These are phyloP conservation scores for Coregonus ussuriensis DNA, from an alignment of 2,797 vertebrate genomes.

Conservation along the genomic window DNA sequence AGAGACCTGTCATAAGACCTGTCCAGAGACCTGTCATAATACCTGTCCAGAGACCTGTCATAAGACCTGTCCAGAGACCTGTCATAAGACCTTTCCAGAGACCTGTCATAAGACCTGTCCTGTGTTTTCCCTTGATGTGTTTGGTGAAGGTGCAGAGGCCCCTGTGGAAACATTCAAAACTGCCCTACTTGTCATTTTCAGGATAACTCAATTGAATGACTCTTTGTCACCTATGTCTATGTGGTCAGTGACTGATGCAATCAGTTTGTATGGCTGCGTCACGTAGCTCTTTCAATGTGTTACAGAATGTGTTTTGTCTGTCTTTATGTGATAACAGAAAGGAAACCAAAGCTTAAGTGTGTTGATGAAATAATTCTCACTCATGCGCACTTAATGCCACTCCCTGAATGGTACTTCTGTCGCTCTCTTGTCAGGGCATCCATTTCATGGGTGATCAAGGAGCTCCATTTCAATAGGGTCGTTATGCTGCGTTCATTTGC, in stretches of 20 bases:
- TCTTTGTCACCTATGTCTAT: not conserved
- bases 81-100: no score
- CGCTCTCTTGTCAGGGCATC: slow-evolving; percentile 22
- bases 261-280: not conserved
- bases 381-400: slow-evolving; percentile 31
- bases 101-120: not conserved
- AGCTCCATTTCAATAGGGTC: slow-evolving; percentile 30
- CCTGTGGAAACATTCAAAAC: not conserved
- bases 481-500: slow-evolving; percentile 10
- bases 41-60: no score
- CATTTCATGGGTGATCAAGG: slow-evolving; percentile 30
- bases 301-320: not conserved
- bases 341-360: slow-evolving; percentile 23
- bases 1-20: no score
- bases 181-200: not conserved
- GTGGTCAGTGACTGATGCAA: not conserved
- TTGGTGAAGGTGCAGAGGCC: not conserved
- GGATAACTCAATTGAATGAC: not conserved
- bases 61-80: no score
- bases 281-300: not conserved
- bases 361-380: slow-evolving; percentile 45
- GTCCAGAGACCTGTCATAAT: no score
- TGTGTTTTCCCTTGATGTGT: not conserved
- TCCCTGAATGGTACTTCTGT: slow-evolving; percentile 13
- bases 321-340: not conserved